Conservation (phyloP, 2,797 vertebrate species). For the Vespertilio murinus region DNA sequence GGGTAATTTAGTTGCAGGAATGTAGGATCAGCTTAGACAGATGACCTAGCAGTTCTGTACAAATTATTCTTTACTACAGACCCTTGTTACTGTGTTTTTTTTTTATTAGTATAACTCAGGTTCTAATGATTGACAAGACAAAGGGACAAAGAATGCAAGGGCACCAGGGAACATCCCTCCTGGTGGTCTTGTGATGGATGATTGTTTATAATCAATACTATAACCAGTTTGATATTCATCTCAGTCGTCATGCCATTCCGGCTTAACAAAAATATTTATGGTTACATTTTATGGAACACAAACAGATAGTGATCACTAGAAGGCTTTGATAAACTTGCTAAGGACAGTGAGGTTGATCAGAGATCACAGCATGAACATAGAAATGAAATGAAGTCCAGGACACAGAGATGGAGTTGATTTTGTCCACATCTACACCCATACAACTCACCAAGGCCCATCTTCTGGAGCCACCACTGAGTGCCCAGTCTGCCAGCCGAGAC, state of each 20-base stretch:
- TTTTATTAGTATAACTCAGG: not conserved
- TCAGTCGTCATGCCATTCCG: not conserved
- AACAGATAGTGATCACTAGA: not conserved
- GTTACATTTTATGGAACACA: not conserved
- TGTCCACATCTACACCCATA: not conserved
- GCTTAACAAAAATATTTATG: not conserved
- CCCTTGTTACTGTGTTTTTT: not conserved
- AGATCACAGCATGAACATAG: not conserved
- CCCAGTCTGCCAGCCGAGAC: not conserved
- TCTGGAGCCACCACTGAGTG: not conserved
- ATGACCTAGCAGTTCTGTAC: not conserved
- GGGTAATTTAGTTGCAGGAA: not conserved
- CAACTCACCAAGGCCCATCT: not conserved
- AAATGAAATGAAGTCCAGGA: not conserved
- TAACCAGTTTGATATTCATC: not conserved
- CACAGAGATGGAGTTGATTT: not conserved
- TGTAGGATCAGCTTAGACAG: not conserved
- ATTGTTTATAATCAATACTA: not conserved
- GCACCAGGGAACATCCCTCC: not conserved
- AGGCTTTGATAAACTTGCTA: not conserved
- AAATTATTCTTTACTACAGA: not conserved
- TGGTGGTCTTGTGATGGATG: not conserved
- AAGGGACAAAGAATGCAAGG: not conserved
- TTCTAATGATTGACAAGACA: not conserved
- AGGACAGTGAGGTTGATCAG: not conserved